Evolutionary conservation across 2,113 vertebrate species (phyloP).

Genomic region (Perca flavescens): DNA sequence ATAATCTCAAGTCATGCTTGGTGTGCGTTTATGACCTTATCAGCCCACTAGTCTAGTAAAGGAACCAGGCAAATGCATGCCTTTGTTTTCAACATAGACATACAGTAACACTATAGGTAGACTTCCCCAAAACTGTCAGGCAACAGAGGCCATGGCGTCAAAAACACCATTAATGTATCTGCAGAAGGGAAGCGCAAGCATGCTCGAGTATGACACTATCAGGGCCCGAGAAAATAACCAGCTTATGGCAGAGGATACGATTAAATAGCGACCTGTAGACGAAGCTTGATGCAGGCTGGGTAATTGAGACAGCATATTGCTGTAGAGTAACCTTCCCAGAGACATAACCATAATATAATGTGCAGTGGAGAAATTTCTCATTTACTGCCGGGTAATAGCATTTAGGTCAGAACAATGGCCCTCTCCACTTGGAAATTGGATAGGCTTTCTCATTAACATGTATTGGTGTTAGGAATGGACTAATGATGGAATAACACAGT

Average conservation of each 20-base stretch:
- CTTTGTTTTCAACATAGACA: constrained; percentile 48
- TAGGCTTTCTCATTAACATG: constrained; percentile 67
- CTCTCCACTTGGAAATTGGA: constrained; percentile 61
- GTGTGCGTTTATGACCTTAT: constrained; percentile 61
- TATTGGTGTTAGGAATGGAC: constrained; percentile 50
- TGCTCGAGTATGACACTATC: constrained; percentile 59
- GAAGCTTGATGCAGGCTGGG: constrained; percentile 59
- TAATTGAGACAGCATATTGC: constrained; percentile 74
- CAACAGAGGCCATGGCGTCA: constrained; percentile 22
- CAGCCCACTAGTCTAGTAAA: constrained; percentile 34
- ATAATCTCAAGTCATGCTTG: constrained; percentile 57
- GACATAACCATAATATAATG: constrained; percentile 69
- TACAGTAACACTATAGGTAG: constrained; percentile 23
- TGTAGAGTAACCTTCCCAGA: constrained; percentile 64
- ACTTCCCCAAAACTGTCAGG: constrained; percentile 38
- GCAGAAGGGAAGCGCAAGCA: constrained; percentile 34
- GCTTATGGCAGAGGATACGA: constrained; percentile 64
- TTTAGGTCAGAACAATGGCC: constrained; percentile 69
- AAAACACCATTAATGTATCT: constrained; percentile 59
- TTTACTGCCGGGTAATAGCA: constrained; percentile 68
- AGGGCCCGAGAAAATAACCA: constrained; percentile 57
- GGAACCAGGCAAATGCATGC: constrained; percentile 35
- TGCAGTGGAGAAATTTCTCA: constrained; percentile 64
- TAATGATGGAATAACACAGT: constrained; percentile 19
- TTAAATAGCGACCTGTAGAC: constrained; percentile 65